A percentile compares a stretch with the other conserved stretches of the same genome.
phyloP scores from a whole-genome alignment of 2,888 invertebrate species.

The Rhagophthalmus giganteus region DNA sequence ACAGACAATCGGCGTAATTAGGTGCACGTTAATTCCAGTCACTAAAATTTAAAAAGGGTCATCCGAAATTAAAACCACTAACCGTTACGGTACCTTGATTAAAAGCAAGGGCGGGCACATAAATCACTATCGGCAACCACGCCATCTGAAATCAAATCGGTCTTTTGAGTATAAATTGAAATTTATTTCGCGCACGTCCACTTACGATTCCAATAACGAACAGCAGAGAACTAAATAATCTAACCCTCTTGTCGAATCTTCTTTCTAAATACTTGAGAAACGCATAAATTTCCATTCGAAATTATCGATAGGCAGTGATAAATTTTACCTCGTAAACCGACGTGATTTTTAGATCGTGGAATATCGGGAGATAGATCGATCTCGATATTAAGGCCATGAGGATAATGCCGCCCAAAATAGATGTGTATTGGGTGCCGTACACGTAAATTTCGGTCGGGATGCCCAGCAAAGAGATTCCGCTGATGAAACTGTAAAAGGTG shows the following conservation, averaged over 20 bases:
- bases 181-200: too few species aligned
- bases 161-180: too few species aligned
- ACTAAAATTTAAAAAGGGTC: slow-evolving; percentile 60
- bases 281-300: too few species aligned
- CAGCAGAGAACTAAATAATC: slow-evolving; percentile 70
- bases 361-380: slow-evolving; percentile 71
- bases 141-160: slow-evolving; percentile 61
- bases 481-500: slow-evolving; percentile 66
- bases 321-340: slow-evolving; percentile 82
- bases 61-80: neutral
- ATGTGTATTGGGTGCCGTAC: slow-evolving; percentile 77
- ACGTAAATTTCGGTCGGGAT: slow-evolving; percentile 81
- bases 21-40: slow-evolving; percentile 79
- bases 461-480: slow-evolving; percentile 77
- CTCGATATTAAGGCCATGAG: slow-evolving; percentile 70
- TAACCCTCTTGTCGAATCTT: slow-evolving; percentile 69
- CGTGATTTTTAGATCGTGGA: slow-evolving; percentile 72
- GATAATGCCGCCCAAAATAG: slow-evolving; percentile 64
- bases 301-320: too few species aligned
- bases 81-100: slow-evolving; percentile 67
- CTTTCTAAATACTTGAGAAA: slow-evolving; percentile 73
- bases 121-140: slow-evolving; percentile 78
- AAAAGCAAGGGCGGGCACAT: slow-evolving; percentile 76
- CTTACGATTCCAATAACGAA: slow-evolving; percentile 72
- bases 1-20: slow-evolving; percentile 81